Base-by-base conservation (phyloP, 2,113 vertebrate species). In the Pontoporia blainvillei region DNA sequence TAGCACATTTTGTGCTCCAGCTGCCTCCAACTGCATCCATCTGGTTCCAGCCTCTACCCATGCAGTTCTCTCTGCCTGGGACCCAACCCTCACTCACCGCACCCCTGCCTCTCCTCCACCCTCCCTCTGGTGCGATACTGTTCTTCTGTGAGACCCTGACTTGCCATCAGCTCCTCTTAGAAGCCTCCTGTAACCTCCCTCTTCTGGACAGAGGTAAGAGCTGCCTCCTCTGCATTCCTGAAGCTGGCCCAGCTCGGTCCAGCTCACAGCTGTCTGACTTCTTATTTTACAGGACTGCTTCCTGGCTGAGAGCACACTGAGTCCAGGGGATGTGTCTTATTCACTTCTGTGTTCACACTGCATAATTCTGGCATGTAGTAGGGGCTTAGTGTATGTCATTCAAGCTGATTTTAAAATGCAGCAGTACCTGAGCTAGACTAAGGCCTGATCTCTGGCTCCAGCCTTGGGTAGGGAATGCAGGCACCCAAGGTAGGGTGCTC, bases 401-500 rank as follows among this genome's bases (percentile, higher is more conserved):
- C 81, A 62, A 36, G 41, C 5, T 41, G 41, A 23, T 17, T 31
- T 54, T 21, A n/a, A 78, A 57, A 66, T 31, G 31, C 23, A 29
- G 72, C 17, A 5, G 39, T 21, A 29, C 29, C 27, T 36, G 39
- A 39, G 8, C 15, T 29, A 49, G 71, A 57, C 17, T 11, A 41
- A 64, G 25, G 61, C 11, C 52, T 78, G 21, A 31, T 15, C 13
- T 49, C 66, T 31, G 14, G 3, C 31, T 31, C 27, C 2, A 9
- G 5, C 29, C 31, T n/a, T 90, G 34, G 52, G 34, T 86, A 9
- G 34, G 27, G 25, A 93, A 21, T 6, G 34, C 83, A 85, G 49
- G 2, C 18, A n/a, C 11, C 61, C 20, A 8, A 11, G 3, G 20
- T 31, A 5, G 39, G 36, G 12, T 54, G 2, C 8, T 25, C 6